Evolutionary conservation across 2,888 invertebrate species (phyloP).

Genomic region (Erebia palarica): DNA sequence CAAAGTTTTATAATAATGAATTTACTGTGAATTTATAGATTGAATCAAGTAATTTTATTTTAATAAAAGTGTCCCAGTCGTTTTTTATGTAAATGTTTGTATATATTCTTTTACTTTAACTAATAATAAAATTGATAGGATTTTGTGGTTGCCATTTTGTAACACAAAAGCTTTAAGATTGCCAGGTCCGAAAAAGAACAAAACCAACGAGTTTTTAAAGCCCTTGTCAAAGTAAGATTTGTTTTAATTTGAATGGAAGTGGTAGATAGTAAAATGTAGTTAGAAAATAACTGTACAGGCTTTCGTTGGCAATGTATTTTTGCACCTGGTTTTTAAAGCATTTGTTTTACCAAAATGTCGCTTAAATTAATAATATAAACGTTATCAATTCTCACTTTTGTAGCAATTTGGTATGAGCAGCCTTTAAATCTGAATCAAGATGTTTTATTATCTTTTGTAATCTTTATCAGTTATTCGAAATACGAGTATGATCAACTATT

Average conservation of each 20-base stretch:
- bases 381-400: not conserved
- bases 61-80: conserved; percentile 10
- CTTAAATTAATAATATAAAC: not conserved
- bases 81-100: not conserved
- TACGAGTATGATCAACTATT: too few species aligned
- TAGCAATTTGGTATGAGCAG: conserved; percentile 24
- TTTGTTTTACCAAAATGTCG: conserved; percentile 28
- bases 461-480: too few species aligned
- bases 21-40: not conserved
- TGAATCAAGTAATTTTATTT: not conserved
- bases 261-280: conserved; percentile 58
- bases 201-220: conserved; percentile 67
- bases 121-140: not conserved
- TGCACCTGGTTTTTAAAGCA: conserved; percentile 69
- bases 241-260: conserved; percentile 46
- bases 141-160: conserved; percentile 22
- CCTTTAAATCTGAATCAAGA: conserved; percentile 29
- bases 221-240: conserved; percentile 55
- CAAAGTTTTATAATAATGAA: not conserved
- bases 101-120: not conserved
- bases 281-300: conserved; percentile 57
- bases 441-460: not conserved
- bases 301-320: conserved; percentile 78
- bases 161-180: conserved; percentile 54
- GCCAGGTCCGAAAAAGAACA: conserved; percentile 79